phyloP scores from a whole-genome alignment of 2,113 vertebrate species.

The Pachyramphus minor region DNA sequence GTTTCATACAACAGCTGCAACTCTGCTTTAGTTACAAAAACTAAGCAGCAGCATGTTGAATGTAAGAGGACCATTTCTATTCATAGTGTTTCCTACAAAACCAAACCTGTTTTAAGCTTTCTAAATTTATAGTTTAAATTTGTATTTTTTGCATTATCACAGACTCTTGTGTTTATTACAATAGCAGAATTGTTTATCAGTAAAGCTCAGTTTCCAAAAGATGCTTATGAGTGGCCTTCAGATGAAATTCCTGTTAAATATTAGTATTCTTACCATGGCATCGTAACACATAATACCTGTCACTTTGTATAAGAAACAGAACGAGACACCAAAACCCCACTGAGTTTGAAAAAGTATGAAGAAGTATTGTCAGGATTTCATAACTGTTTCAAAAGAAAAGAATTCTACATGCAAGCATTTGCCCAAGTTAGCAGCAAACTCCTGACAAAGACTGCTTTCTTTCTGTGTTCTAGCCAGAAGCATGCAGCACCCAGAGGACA shows the following conservation, averaged over 20 bases:
- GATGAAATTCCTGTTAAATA: neutral
- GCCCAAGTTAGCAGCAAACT: neutral
- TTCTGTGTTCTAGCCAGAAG: slow-evolving; percentile 73
- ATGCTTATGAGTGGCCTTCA: neutral
- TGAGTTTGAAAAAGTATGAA: neutral
- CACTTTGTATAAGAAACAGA: neutral
- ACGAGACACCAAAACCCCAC: neutral
- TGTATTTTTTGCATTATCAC: neutral
- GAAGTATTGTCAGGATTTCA: neutral
- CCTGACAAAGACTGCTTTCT: slow-evolving; percentile 53
- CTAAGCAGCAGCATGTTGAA: neutral
- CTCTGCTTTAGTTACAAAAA: neutral
- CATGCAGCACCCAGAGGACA: slow-evolving; percentile 76
- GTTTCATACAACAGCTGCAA: neutral
- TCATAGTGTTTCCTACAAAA: neutral
- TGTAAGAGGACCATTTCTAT: neutral
- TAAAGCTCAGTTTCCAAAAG: neutral
- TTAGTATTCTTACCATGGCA: neutral
- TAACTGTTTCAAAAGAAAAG: neutral
- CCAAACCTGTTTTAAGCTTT: neutral
- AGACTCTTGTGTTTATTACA: neutral
- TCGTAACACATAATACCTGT: neutral
- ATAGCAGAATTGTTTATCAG: neutral
- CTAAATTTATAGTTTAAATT: neutral
- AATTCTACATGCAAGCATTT: neutral